A percentile compares a stretch with the other conserved stretches of the same genome.
phyloP scores from a whole-genome alignment of 1,140 invertebrate species.

The Papilio machaon region DNA sequence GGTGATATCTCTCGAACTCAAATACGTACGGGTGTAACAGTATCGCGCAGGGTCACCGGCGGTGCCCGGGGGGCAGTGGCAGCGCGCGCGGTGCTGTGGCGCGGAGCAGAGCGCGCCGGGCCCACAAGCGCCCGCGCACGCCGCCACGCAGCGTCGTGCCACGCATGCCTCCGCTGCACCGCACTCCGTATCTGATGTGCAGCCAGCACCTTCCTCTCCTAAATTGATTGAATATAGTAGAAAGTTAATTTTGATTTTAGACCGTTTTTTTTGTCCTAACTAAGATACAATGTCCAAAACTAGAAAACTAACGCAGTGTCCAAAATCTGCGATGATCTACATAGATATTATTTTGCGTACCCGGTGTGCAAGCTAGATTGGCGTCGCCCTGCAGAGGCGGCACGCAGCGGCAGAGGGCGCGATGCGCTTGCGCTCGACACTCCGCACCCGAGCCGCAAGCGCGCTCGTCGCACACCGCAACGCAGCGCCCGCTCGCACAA shows the following conservation, averaged over 20 bases:
- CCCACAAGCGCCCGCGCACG: slow-evolving; percentile 91
- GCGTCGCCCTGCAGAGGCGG: slow-evolving; percentile 90
- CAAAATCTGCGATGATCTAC: no score
- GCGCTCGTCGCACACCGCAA: slow-evolving; percentile 88
- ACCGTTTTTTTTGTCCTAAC: not conserved
- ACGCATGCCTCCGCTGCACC: slow-evolving; percentile 89
- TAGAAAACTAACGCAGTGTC: no score
- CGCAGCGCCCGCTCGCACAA: slow-evolving; percentile 88
- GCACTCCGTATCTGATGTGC: slow-evolving; percentile 88
- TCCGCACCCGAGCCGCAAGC: slow-evolving; percentile 91
- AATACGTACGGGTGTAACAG: slow-evolving; percentile 90
- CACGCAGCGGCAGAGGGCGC: slow-evolving; percentile 90
- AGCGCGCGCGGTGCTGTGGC: slow-evolving; percentile 88
- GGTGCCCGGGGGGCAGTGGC: slow-evolving; percentile 91
- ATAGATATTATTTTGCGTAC: slow-evolving; percentile 62
- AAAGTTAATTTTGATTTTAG: not conserved
- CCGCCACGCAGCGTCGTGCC: slow-evolving; percentile 89
- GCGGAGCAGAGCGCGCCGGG: slow-evolving; percentile 89
- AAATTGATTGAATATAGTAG: slow-evolving; percentile 42
- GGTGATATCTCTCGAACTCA: not conserved
- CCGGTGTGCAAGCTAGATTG: slow-evolving; percentile 89
- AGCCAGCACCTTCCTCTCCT: slow-evolving; percentile 84
- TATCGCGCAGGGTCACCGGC: slow-evolving; percentile 92
- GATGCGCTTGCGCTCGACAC: slow-evolving; percentile 89
- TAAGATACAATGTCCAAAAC: no score